Conservation (phyloP, 2,888 invertebrate genomes). For the Unio pictorum region DNA sequence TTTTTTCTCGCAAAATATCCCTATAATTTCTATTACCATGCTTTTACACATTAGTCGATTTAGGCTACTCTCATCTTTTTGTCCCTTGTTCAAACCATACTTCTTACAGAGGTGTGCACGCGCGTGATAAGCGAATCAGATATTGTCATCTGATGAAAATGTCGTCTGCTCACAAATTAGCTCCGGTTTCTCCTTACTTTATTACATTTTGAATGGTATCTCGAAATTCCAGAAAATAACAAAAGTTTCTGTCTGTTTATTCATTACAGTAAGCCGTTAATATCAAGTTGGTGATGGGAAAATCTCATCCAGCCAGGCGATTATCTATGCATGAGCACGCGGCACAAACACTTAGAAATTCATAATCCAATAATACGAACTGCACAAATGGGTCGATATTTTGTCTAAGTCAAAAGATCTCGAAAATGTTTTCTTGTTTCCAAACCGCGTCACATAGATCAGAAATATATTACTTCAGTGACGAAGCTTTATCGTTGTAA, state of each 20-base stretch:
- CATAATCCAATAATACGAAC: conserved; percentile 14
- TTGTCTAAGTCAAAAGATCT: too few relatives aligned
- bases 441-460: too few relatives aligned
- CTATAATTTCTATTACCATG: too few relatives aligned
- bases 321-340: conserved; percentile 29
- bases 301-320: conserved; percentile 24
- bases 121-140: conserved; percentile 47
- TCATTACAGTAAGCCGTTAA: conserved; percentile 39
- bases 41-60: not conserved
- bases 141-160: conserved; percentile 38
- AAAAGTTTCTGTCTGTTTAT: conserved; percentile 34
- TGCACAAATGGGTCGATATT: not conserved
- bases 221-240: conserved; percentile 37
- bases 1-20: too few relatives aligned
- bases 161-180: conserved; percentile 43
- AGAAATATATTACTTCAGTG: too few relatives aligned
- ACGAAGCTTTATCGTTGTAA: too few relatives aligned
- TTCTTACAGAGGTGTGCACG: conserved; percentile 30
- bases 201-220: conserved; percentile 52
- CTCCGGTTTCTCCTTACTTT: conserved; percentile 33
- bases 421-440: too few relatives aligned
- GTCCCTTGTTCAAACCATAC: conserved; percentile 7
- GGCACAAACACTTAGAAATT: conserved; percentile 10
- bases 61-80: conserved; percentile 5
- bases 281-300: conserved; percentile 32